These are phyloP conservation scores for Eidolon helvum DNA, from an alignment of 2,113 vertebrate species.

Conservation along the genomic window DNA sequence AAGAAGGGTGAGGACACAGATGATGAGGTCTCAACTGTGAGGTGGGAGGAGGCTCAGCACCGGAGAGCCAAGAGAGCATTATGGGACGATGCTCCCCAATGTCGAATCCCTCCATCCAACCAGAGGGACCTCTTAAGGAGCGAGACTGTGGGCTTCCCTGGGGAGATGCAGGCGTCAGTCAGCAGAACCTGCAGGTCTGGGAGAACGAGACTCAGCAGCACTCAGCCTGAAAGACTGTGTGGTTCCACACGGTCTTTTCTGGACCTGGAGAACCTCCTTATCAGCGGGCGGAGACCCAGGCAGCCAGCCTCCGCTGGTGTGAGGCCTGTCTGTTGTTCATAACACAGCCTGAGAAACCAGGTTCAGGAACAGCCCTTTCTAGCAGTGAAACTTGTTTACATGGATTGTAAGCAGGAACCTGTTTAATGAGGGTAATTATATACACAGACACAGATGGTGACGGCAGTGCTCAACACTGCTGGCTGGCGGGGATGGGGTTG, in stretches of 20 bases:
- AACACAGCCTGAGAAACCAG: not conserved
- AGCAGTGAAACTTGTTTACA: not conserved
- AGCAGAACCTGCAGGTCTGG: not conserved
- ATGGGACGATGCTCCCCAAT: not conserved
- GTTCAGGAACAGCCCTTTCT: not conserved
- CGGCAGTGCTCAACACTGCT: not conserved
- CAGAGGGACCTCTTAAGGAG: not conserved
- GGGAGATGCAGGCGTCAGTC: not conserved
- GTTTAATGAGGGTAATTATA: not conserved
- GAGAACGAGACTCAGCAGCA: not conserved
- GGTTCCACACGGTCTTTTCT: not conserved
- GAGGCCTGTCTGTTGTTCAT: not conserved
- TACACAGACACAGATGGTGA: not conserved
- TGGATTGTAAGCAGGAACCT: not conserved
- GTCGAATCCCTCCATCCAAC: not conserved
- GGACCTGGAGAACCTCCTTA: not conserved
- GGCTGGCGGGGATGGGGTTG: not conserved
- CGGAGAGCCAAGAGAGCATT: not conserved
- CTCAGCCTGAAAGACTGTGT: not conserved
- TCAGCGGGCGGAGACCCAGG: not conserved
- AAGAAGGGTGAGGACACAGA: not conserved
- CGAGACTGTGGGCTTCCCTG: not conserved
- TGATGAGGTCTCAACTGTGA: not conserved
- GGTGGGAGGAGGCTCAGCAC: not conserved
- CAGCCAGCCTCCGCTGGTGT: rapidly evolving